phyloP scores from a whole-genome alignment of 2,113 vertebrate species.

The Perccottus glenii region DNA sequence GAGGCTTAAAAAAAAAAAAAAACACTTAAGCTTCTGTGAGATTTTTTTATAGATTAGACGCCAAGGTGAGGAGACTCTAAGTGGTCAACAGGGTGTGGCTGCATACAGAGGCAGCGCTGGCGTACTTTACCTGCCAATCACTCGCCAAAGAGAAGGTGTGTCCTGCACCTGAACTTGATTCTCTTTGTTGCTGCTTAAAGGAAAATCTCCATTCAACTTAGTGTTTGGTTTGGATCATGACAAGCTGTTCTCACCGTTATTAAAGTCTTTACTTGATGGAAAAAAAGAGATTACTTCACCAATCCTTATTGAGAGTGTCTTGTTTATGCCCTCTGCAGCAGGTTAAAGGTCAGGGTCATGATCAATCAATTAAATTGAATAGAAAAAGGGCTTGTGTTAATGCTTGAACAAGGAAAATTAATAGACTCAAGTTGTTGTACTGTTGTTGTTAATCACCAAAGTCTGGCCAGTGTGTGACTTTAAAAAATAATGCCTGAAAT shows the following conservation, averaged over 20 bases:
- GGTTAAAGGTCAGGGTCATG: constrained; percentile 4
- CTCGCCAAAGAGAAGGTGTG: constrained; percentile 19
- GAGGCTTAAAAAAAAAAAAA: constrained; percentile 7
- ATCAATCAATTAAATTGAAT: too few species aligned
- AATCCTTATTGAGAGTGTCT: constrained; percentile 11
- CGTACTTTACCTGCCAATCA: constrained; percentile 30
- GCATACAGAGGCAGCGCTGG: constrained; percentile 2
- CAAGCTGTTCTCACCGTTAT: constrained; percentile 9
- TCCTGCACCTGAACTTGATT: constrained; percentile 24
- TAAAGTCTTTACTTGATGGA: background rate
- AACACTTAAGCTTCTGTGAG: constrained; percentile 1
- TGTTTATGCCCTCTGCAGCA: background rate
- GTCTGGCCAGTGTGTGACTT: background rate
- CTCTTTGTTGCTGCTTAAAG: constrained; percentile 38
- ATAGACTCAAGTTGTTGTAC: background rate
- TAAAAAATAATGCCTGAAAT: background rate
- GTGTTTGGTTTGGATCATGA: constrained; percentile 50
- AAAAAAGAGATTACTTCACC: background rate
- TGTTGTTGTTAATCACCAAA: too few species aligned
- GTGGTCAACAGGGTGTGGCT: constrained; percentile 36
- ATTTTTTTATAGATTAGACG: constrained; percentile 33
- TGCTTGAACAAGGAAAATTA: background rate
- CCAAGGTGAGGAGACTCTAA: background rate
- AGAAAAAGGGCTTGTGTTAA: too few species aligned
- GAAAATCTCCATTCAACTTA: constrained; percentile 44